Conservation (phyloP, 1,140 invertebrate species). For the Prorops nasuta region DNA sequence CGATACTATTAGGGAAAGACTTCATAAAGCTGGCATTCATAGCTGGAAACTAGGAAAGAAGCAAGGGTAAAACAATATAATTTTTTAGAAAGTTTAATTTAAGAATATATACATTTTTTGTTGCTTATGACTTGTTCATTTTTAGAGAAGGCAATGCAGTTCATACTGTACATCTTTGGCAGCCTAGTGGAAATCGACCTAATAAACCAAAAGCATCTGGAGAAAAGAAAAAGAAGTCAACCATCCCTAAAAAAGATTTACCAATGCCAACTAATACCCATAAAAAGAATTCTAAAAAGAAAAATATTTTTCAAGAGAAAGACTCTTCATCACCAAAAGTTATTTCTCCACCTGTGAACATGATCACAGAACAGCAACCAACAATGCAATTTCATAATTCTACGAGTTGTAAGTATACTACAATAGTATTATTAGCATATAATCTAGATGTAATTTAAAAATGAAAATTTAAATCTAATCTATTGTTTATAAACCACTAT, state of each 20-base stretch:
- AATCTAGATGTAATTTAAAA: neutral
- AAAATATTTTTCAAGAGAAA: constrained; percentile 4
- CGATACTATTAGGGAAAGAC: constrained; percentile 50
- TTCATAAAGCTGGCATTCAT: constrained; percentile 54
- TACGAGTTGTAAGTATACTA: constrained; percentile 18
- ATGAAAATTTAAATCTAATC: neutral
- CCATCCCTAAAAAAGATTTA: constrained; percentile 26
- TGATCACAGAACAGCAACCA: constrained; percentile 25
- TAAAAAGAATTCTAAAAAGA: neutral
- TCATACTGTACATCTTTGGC: constrained; percentile 52
- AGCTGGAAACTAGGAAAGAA: constrained; percentile 55
- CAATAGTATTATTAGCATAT: neutral
- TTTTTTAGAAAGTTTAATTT: neutral
- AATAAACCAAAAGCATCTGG: constrained; percentile 42
- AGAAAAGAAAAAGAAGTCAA: constrained; percentile 38
- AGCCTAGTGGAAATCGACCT: constrained; percentile 51
- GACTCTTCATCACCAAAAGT: constrained; percentile 21
- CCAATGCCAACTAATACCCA: constrained; percentile 9
- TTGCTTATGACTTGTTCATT: neutral
- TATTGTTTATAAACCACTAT: constrained; percentile 15
- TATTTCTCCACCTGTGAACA: constrained; percentile 20
- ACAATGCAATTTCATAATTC: constrained; percentile 37
- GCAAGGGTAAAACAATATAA: constrained; percentile 38
- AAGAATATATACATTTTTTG: neutral
- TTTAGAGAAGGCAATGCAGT: constrained; percentile 49